Evolutionary conservation across 2,888 invertebrate genomes (phyloP).

Genomic region (Harmothoe impar): DNA sequence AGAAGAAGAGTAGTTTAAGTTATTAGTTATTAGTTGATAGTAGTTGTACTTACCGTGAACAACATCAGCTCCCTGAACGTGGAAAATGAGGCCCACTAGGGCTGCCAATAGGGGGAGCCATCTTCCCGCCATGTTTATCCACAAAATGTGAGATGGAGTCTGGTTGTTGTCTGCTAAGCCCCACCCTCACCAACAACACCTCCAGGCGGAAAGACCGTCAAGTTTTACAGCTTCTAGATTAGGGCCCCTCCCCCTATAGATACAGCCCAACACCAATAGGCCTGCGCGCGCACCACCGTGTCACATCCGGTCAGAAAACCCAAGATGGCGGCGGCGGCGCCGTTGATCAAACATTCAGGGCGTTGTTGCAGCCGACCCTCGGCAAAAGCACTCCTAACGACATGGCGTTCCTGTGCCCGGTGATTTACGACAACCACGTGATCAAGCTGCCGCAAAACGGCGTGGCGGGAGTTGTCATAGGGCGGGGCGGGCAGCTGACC

Average conservation of each 20-base stretch:
- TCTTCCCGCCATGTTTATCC: background rate
- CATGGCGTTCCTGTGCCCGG: background rate
- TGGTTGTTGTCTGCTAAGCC: conserved; percentile 26
- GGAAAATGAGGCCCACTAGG: background rate
- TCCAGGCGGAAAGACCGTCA: background rate
- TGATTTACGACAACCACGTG: conserved; percentile 60
- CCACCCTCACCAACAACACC: conserved; percentile 22
- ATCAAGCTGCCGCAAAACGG: conserved; percentile 40
- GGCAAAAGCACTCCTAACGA: background rate
- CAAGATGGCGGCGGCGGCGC: conserved; percentile 12
- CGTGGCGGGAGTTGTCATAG: background rate
- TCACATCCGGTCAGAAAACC: background rate
- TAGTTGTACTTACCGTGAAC: conserved; percentile 4
- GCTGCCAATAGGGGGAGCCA: conserved; percentile 3
- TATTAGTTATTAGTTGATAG: too few relatives aligned
- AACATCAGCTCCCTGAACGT: background rate
- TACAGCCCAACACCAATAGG: background rate
- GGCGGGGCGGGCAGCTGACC: background rate
- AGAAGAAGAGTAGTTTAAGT: too few relatives aligned
- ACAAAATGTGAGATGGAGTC: background rate
- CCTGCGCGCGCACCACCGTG: background rate
- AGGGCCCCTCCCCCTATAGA: background rate
- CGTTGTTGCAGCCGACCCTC: background rate
- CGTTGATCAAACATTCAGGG: conserved; percentile 2
- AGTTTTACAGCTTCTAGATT: background rate